Base-by-base conservation (phyloP, 2,888 invertebrate species). In the Chirona hameri region DNA sequence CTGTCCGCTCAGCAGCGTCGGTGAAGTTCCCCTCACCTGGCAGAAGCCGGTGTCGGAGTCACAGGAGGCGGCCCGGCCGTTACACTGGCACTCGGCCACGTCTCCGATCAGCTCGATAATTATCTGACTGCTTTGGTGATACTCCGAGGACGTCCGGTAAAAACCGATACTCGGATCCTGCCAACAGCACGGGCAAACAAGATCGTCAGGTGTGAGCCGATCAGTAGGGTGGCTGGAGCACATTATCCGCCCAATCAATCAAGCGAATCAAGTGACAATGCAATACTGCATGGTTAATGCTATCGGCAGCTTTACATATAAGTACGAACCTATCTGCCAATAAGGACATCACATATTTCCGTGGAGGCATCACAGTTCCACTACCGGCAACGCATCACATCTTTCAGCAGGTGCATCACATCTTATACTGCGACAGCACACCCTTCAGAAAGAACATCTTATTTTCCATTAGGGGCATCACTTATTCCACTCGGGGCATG, bases 11-110 rank as follows among this genome's bases (percentile, higher is more conserved):
- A n/a, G n/a, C n/a, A n/a, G n/a, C n/a, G n/a, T n/a, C n/a, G n/a
- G n/a, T n/a, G n/a, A n/a, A n/a, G n/a, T n/a, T n/a, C n/a, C 10
- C 18, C 69, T 69, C 69, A 69, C 69, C 69, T n/a, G 88, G 87
- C 98, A 98, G 84, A 92, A 88, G 82, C 98, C 97, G 29, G 95
- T 95, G 87, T 95, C 93, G 0, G 91, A 91, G 87, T 97, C 92
- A 87, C 98, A 98, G 24, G 91, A 89, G 15, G 89, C 89, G 4
- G 96, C 94, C 83, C 95, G 90, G 9, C 92, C 92, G 87, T 94
- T 93, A 87, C 98, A 98, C 81, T 92, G 90, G 86, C 98, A 98
- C 0, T 92, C 93, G 84, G 90, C 91, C 0, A 95, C 94, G 83
- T 93, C 91, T 1, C 96, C 96, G 81, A 96, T 92, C 79, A 94